Base-by-base conservation (phyloP, 1,140 invertebrate species). In the Drosophila erecta region DNA sequence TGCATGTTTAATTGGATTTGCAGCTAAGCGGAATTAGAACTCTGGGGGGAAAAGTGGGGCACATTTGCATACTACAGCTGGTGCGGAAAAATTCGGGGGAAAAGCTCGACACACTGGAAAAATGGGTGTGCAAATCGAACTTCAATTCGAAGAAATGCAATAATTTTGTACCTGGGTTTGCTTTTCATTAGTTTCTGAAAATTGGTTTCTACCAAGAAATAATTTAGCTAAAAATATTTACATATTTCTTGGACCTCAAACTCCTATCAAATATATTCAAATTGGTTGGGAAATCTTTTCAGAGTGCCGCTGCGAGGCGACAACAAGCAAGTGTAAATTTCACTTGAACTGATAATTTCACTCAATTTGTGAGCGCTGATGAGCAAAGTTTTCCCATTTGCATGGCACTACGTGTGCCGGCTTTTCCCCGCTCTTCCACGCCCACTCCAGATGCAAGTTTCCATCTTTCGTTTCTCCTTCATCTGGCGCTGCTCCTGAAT, bases 291-390 rank as follows among this genome's bases (percentile, higher is more conserved):
- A 30, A 30, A 51, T 15, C 57, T 35, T 67, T 35, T 40, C 17
- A 33, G 10, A 49, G 65, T 74, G 76, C 47, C 46, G 24, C 40
- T 58, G 40, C 24, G 41, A 24, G 57, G 76, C 59, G 38, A 80
- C 80, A 71, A 85, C 73, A 85, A 72, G 74, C 81, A 87, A 89
- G 83, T 87, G 83, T 89, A 89, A 89, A 87, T 87, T 87, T 87
- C 84, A 90, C 84, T 89, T 89, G 80, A 89, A 89, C 84, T 89
- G 84, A 90, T 89, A 89, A 89, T 89, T 89, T 89, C 73, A 89
- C 84, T 89, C 84, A 89, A 89, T 89, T 89, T 89, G 85, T 84
- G 84, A 76, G 84, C 85, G 76, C 85, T 89, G 84, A 89, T 89
- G 84, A 89, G 85, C 84, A 89, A 89, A 89, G 84, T 89, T 89